These are phyloP conservation scores for Phlogophora meticulosa DNA, from an alignment of 2,888 invertebrate species.

Conservation along the genomic window DNA sequence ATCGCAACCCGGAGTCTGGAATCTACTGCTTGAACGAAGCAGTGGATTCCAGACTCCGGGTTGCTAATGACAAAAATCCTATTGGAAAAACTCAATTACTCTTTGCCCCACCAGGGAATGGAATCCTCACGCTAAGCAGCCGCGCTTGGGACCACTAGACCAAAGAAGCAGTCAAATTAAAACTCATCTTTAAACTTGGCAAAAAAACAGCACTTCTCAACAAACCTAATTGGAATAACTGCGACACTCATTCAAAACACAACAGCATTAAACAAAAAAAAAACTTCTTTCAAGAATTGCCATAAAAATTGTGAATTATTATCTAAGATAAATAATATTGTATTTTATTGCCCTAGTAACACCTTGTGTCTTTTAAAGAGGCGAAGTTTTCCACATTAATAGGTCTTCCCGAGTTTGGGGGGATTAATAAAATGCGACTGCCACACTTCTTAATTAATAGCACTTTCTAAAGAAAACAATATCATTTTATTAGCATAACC, in stretches of 20 bases:
- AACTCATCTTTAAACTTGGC: slow-evolving; percentile 9
- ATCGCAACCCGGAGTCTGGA: too few relatives aligned
- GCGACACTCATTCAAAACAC: slow-evolving; percentile 56
- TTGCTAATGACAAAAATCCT: too few relatives aligned
- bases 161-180: slow-evolving; percentile 41
- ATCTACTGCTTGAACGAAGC: too few relatives aligned
- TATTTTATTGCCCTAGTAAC: slow-evolving; percentile 81
- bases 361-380: slow-evolving; percentile 85
- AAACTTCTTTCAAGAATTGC: slow-evolving; percentile 74
- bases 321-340: slow-evolving; percentile 84
- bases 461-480: slow-evolving; percentile 90
- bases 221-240: slow-evolving; percentile 56
- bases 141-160: too few relatives aligned
- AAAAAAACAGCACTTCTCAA: slow-evolving; percentile 43
- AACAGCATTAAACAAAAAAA: slow-evolving; percentile 71
- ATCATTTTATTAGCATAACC: slow-evolving; percentile 90
- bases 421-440: slow-evolving; percentile 89
- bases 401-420: slow-evolving; percentile 82
- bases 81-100: too few relatives aligned
- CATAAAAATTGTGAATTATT: slow-evolving; percentile 86
- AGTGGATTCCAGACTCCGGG: too few relatives aligned
- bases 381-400: slow-evolving; percentile 87
- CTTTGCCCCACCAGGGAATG: too few relatives aligned
- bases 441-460: slow-evolving; percentile 90
- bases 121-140: too few relatives aligned